Base-by-base conservation (phyloP, 2,113 vertebrate species). In the Thryonomys swinderianus region DNA sequence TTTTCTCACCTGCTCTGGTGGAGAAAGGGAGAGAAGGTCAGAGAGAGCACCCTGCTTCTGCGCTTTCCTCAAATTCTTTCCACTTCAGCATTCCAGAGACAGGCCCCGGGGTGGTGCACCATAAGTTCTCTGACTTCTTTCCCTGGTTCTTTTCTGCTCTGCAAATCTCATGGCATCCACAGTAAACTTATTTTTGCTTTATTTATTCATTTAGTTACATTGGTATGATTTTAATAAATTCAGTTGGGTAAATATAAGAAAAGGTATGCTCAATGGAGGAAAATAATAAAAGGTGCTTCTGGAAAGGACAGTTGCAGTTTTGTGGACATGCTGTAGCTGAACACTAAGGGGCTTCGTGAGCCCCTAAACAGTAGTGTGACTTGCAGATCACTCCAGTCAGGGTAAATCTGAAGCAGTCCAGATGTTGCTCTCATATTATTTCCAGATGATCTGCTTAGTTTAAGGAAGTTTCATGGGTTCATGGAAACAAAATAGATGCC, bases 361-460 rank as follows among this genome's bases (percentile, higher is more conserved):
- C 57, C 5, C 18, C 40, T 45, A 84, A 85, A 42, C n/a, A 73
- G 59, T 12, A 53, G 48, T 45, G 42, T 40, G 40, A 89, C 55
- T 82, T 55, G 34, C 18, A 66, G 9, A 79, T 42, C 48, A n/a
- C 23, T 51, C 30, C 85, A 51, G 2, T 45, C 14, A 42, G 64
- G 73, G 14, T 67, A 51, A 93, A 74, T 66, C 34, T 78, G 14
- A 66, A 85, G 92, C 84, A 61, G 66, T 62, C 42, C n/a, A 67
- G 78, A n/a, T 4, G 18, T 34, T 84, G 62, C 13, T 61, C 20
- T 83, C 55, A 69, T 84, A 84, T 85, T 81, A 85, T 57, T 88
- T 93, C 62, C 78, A 93, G 83, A 79, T 64, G 59, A 64, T 85
- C 67, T 64, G 17, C 53, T 90, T 76, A 78, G 32, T 85, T 85